phyloP scores from a whole-genome alignment of 2,113 vertebrate species.

The human region DNA sequence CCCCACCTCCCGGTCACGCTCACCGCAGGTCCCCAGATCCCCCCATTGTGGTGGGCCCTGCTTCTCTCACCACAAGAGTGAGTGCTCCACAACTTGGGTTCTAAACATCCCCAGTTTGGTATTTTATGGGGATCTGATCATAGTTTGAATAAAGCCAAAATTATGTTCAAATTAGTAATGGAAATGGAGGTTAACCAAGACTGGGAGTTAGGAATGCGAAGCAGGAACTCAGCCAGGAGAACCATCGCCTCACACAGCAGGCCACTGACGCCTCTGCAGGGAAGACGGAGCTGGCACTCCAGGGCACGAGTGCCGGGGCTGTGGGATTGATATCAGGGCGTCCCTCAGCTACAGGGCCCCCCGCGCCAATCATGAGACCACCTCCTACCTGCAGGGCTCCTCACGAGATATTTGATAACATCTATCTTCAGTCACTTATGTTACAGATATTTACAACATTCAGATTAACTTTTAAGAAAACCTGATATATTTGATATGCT shows the following conservation, averaged over 20 bases:
- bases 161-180: not conserved
- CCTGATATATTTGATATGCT: not conserved
- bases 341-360: not conserved
- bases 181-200: not conserved
- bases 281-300: fast-evolving
- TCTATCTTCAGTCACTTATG: fast-evolving
- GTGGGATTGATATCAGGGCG: not conserved
- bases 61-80: not conserved
- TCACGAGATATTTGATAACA: fast-evolving
- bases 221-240: fast-evolving
- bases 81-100: not conserved
- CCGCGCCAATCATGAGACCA: not conserved
- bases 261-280: not conserved
- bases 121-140: not conserved
- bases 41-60: not conserved
- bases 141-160: conserved; percentile 15
- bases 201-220: too few species aligned
- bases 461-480: too few species aligned
- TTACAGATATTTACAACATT: not conserved
- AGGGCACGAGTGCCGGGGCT: too few species aligned
- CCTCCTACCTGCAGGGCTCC: not conserved
- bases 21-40: not conserved
- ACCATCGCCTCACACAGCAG: not conserved
- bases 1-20: not conserved
- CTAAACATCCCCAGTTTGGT: not conserved